Percentiles rank a stretch among this genome's conserved stretches.
phyloP scores from a whole-genome alignment of 2,113 vertebrate genomes.

The Rhinoderma darwinii region DNA sequence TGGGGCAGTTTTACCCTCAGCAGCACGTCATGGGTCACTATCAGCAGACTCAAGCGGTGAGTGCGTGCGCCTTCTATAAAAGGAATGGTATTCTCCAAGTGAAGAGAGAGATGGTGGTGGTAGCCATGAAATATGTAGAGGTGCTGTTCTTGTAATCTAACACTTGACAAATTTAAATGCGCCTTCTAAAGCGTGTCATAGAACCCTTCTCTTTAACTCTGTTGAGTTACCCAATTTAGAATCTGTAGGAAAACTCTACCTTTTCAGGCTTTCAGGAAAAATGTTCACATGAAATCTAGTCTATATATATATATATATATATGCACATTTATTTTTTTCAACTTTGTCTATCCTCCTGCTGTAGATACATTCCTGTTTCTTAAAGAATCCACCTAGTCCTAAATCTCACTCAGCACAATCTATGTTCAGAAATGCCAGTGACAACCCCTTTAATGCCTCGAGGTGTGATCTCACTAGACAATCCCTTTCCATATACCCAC shows the following conservation, averaged over 20 bases:
- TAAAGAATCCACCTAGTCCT: no score
- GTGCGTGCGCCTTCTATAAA: constrained; percentile 52
- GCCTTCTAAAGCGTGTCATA: neutral
- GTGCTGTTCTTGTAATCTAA: neutral
- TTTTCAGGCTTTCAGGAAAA: no score
- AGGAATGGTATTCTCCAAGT: neutral
- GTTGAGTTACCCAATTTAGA: neutral
- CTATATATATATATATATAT: no score
- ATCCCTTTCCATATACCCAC: no score
- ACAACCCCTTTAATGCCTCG: no score
- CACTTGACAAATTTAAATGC: neutral
- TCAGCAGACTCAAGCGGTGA: constrained; percentile 75
- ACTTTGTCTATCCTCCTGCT: no score
- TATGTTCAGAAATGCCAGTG: no score
- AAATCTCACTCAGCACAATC: no score
- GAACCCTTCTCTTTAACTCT: neutral
- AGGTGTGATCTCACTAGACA: no score
- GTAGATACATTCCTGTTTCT: no score
- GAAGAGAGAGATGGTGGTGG: neutral
- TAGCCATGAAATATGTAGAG: neutral
- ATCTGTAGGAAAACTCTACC: neutral
- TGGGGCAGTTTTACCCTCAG: constrained; percentile 62
- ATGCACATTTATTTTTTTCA: no score
- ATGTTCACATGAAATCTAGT: no score
- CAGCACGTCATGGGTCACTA: constrained; percentile 67